These are phyloP conservation scores for Maniola hyperantus DNA, from an alignment of 2,888 invertebrate genomes.

Conservation along the genomic window DNA sequence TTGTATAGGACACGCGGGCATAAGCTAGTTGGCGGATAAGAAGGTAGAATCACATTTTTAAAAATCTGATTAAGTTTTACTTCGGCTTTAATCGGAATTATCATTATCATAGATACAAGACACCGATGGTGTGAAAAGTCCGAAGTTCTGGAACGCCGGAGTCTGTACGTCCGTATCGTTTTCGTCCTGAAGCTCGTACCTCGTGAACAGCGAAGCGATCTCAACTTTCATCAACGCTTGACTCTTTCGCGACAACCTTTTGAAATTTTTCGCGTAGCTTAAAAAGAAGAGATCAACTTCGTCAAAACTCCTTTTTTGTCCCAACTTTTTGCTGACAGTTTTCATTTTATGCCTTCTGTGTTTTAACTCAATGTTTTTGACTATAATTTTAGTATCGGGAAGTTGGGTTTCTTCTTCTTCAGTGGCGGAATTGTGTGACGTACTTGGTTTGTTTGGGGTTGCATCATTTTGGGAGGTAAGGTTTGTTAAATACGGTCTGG, in stretches of 20 bases:
- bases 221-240: background rate
- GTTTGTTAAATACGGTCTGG: background rate
- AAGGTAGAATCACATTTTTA: too few relatives aligned
- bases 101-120: background rate
- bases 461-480: background rate
- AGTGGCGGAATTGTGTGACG: background rate
- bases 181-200: background rate
- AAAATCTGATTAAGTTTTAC: too few relatives aligned
- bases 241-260: background rate
- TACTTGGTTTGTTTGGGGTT: background rate
- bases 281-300: background rate
- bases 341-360: background rate
- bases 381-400: background rate
- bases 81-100: background rate
- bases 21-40: too few relatives aligned
- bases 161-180: background rate
- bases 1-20: too few relatives aligned
- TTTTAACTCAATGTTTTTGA: background rate
- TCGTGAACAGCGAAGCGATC: background rate
- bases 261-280: background rate
- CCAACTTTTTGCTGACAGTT: background rate
- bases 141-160: background rate
- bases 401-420: background rate
- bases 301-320: background rate
- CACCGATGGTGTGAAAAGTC: background rate